Conservation (phyloP, 2,113 vertebrate genomes). For the Eurypyga helias region DNA sequence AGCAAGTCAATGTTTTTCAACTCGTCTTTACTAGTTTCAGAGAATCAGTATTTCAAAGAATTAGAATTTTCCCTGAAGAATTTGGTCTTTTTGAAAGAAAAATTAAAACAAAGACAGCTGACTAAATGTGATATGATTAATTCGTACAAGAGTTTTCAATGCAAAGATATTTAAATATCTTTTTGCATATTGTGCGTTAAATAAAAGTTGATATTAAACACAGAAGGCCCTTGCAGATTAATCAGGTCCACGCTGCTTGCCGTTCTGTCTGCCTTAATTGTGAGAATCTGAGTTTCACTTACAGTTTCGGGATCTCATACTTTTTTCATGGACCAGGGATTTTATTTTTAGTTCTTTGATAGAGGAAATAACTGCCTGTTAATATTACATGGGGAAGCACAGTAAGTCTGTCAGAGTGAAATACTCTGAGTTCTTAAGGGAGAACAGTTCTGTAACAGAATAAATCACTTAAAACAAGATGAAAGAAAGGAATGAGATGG, state of each 20-base stretch:
- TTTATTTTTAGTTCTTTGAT: conserved; percentile 36
- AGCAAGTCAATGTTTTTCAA: not conserved
- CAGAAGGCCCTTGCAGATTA: not conserved
- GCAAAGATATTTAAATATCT: not conserved
- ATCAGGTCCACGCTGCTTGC: not conserved
- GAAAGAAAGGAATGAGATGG: fast-evolving
- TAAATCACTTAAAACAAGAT: not conserved
- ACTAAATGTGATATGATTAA: not conserved
- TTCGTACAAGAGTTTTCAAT: not conserved
- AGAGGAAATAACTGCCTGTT: not conserved
- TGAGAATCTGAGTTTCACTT: not conserved
- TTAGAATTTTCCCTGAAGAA: not conserved
- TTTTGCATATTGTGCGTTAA: too few species aligned
- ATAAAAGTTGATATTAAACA: not conserved
- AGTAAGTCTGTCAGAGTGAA: not conserved
- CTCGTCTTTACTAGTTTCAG: not conserved
- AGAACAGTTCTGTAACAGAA: not conserved
- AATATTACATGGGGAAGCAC: not conserved
- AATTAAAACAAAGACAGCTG: not conserved
- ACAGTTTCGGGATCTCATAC: not conserved
- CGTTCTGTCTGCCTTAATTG: not conserved
- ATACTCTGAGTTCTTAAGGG: not conserved
- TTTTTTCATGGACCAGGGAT: not conserved
- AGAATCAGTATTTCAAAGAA: not conserved
- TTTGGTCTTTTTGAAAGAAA: not conserved